A percentile compares a stretch with the other conserved stretches of the same genome.
Evolutionary conservation across 2,888 invertebrate species (phyloP).

Genomic region (Epirrita christyi): DNA sequence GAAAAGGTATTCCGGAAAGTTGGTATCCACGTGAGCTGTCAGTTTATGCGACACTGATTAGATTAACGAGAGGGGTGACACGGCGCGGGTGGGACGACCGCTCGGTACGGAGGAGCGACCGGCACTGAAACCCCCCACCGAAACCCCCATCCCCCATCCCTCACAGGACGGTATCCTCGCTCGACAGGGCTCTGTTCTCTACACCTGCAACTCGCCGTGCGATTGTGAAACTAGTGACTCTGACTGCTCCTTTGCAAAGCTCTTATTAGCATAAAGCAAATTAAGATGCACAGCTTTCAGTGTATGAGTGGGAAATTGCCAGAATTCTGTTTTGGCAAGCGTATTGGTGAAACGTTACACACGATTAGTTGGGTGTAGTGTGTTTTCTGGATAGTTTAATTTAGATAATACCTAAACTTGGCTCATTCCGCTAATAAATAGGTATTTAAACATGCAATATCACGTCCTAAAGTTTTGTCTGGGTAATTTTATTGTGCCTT

Average conservation of each 20-base stretch:
- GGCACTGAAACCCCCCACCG: constrained; percentile 72
- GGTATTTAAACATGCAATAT: too few species aligned
- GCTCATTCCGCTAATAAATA: too few species aligned
- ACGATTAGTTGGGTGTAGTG: constrained; percentile 11
- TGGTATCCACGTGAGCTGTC: constrained; percentile 66
- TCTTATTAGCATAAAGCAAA: constrained; percentile 79
- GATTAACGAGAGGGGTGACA: constrained; percentile 60
- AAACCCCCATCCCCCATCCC: constrained; percentile 55
- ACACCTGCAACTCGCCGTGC: constrained; percentile 59
- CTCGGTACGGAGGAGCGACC: constrained; percentile 71
- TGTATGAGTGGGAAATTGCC: constrained; percentile 10
- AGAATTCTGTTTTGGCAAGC: constrained; percentile 18
- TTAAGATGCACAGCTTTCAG: constrained; percentile 58
- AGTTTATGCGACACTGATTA: constrained; percentile 77
- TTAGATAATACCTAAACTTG: not conserved
- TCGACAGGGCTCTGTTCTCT: constrained; percentile 55
- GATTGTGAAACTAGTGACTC: constrained; percentile 57
- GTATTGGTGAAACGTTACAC: constrained; percentile 10
- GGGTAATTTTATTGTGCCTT: too few species aligned
- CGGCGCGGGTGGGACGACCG: constrained; percentile 63
- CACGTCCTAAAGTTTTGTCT: too few species aligned
- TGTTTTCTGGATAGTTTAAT: constrained; percentile 7
- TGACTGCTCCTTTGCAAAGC: constrained; percentile 65
- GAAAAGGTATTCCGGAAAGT: constrained; percentile 30
- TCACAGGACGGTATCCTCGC: constrained; percentile 45